Base-by-base conservation (phyloP, 2,113 vertebrate species). In the Seriola dumerili region DNA sequence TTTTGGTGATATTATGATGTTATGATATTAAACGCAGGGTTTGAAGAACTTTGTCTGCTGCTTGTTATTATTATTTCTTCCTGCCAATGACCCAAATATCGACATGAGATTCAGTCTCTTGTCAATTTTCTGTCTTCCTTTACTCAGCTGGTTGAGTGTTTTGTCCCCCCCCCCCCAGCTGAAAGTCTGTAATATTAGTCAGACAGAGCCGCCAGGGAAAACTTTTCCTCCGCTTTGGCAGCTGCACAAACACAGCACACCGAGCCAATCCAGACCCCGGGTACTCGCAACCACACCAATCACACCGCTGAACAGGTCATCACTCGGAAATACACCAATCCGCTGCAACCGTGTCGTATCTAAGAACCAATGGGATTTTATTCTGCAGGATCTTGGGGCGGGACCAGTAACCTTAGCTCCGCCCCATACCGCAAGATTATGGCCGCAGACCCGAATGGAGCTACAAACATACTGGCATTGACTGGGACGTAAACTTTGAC, bases 401-500 rank as follows among this genome's bases (percentile, higher is more conserved):
- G 90, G 78, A 19, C 84, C 0, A 76, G 3, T 9, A 1, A 14
- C 1, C 0, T 4, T 29, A 66, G 8, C 36, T 59, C 93, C 93
- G 91, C 95, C 94, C 78, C 88, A 68, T 91, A 89, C 87, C 92
- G 91, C 94, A 94, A 92, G 93, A 94, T 94, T 93, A 96, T 96
- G 95, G 95, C 95, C 89, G 94, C 94, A 88, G 91, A 94, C 62
- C 78, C 65, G 80, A 91, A 84, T 38, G 83, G 92, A 91, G 50
- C 91, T 76, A 86, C 78, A 73, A 12, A 84, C 8, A 75, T 25
- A n/a, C 38, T 80, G 70, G 55, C 75, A 65, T 5, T 4, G 89
- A 87, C 70, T 72, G 74, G 81, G 81, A 86, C 85, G 32, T 25
- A 85, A 94, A 94, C 92, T 93, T 93, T 85, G 4, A 88, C 63